Evolutionary conservation across 1,140 invertebrate genomes (phyloP), one percentile per base, ranked within the genome.

Genomic region (Belonocnema kinseyi): DNA sequence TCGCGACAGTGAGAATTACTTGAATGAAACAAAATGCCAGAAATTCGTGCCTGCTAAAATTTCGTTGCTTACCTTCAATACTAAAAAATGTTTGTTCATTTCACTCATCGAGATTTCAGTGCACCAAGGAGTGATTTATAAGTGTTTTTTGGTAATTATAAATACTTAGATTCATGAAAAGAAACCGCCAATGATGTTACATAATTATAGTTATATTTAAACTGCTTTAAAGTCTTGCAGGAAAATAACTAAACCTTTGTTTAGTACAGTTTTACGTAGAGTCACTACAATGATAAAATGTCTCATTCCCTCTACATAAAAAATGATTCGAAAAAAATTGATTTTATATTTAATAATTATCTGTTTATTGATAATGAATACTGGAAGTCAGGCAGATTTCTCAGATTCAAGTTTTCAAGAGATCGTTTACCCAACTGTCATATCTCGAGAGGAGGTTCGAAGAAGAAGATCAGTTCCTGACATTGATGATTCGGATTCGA

Each of bases 391-490:
- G 70, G 52, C 4, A 11, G 50, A 53, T 40, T 76, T 13, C 21
- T 71, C 21, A 70, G 72, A 76, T 6, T 72, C 61, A n/a, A 40
- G 6, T 40, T 66, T 66, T 66, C 61, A 80, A 70, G 83, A 82
- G 72, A 84, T 84, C 71, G 81, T 85, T 46, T 70, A 84, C 21
- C 84, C 84, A 0, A 50, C 73, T 3, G 72, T 86, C 13, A 50
- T 85, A 8, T 19, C 73, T 6, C 61, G 21, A 6, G 54, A 73
- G 1, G 66, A 72, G 12, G 19, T 46, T 21, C 75, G 80, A 0
- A 46, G 17, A n/a, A 78, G 56, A 66, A 74, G 83, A 80, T 85
- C 77, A 73, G 51, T 71, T 19, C 50, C 26, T 74, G 53, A 50
- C 46, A 73, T 53, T 14, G 52, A 79, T 10, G 40, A 73, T 66